Base-by-base conservation (phyloP, 2,113 vertebrate genomes). In the Sylvilagus bachmani region DNA sequence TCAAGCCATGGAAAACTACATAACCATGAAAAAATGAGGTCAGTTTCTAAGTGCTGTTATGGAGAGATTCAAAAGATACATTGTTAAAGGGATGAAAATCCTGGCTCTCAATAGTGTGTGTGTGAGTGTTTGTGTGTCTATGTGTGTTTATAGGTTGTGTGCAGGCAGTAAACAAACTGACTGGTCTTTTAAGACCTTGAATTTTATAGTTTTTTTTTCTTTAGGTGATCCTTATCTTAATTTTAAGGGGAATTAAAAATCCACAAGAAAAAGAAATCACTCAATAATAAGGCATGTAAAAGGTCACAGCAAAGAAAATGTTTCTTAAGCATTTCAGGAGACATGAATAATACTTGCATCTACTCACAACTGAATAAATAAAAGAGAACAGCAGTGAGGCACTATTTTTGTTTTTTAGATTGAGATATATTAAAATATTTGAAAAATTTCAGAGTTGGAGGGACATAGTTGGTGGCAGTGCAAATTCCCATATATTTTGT, bases 361-460 rank as follows among this genome's bases (percentile, higher is more conserved):
- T 84, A 66, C 21, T 85, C 16, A 19, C 62, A 88, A 89, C 61
- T 85, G 8, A 66, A 71, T 24, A 91, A 87, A 85, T 91, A 89
- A n/a, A 78, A 89, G 61, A 69, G 89, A 94, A 79, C 24, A 84
- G n/a, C 51, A 84, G 1, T 67, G 49, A n/a, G 74, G 27, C 69
- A 69, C 27, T 7, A 81, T 13, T 75, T 89, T 75, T 6, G 27
- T 87, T n/a, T 66, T 93, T 75, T 84, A 64, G 53, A 64, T 33
- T 31, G 70, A 82, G 55, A 44, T 51, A 88, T 29, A 79, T 82
- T 87, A 33, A 75, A 70, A 33, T 67, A 81, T 88, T 91, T 93
- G 73, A 90, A 79, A 38, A 84, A 19, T 81, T 67, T 93, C 2
- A 75, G 31, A 49, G 62, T 61, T 93, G 51, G 25, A 70, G 17